Base-by-base conservation (phyloP, 2,888 invertebrate genomes). In the Bembecia ichneumoniformis region DNA sequence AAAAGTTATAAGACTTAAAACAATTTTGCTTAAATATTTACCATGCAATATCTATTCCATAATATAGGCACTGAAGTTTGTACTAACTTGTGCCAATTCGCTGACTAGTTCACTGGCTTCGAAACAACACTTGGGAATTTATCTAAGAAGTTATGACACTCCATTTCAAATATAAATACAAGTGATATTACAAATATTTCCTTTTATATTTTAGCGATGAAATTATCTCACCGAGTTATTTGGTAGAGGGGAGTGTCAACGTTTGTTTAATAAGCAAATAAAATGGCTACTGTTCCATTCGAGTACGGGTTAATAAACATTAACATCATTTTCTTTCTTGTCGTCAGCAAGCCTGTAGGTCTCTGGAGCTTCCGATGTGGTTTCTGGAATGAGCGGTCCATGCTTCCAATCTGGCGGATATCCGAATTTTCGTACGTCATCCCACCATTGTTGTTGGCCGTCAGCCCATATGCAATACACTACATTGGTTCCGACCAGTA, bases 371-470 rank as follows among this genome's bases (percentile, higher is more conserved):
- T 69, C 71, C 0, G 66, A 16, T 14, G 9, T 44, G 7, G 11
- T 44, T 44, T 44, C 67, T 52, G 74, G 74, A 46, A 64, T 70
- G 0, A 87, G 63, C 0, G 68, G 70, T 0, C 84, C 86, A 47
- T 86, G 83, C 53, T 82, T 82, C 86, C 86, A 87, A 2, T 57
- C 67, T 1, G 66, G 70, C 1, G 87, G 88, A 57, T 87, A 83
- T 2, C 86, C 87, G 50, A 78, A 82, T 44, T 83, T 80, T n/a
- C 88, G 70, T 1, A 90, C 87, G 55, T 91, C 89, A 62, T 94
- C 93, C 94, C 94, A 94, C 68, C 89, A 89, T 58, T 94, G 92
- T 44, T 91, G 90, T 49, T 93, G 91, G 1, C 92, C 93, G 49
- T 91, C 91, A 0, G 91, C 93, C 75, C 89, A 92, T 40, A 91